These are phyloP conservation scores for Muntiacus reevesi DNA, from an alignment of 2,113 vertebrate species.

Conservation along the genomic window DNA sequence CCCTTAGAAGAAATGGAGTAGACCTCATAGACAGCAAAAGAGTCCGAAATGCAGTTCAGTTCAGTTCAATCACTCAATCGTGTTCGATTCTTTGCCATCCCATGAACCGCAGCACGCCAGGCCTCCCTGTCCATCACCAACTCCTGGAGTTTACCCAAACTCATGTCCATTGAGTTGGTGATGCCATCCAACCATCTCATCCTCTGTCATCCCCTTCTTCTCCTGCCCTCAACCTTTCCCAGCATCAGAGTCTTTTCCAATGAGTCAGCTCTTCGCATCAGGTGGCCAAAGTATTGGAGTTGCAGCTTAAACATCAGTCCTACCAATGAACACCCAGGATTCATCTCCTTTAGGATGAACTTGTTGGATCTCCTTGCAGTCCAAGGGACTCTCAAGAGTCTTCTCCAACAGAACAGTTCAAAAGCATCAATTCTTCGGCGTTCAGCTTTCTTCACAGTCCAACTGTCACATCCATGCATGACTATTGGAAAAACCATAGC, in stretches of 20 bases:
- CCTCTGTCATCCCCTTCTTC: neutral
- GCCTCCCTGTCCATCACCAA: neutral
- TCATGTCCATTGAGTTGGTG: neutral
- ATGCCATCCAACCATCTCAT: neutral
- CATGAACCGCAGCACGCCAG: neutral
- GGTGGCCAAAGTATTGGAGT: neutral
- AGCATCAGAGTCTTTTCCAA: neutral
- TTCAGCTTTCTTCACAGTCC: neutral
- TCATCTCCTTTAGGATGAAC: neutral
- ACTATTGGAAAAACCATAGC: neutral
- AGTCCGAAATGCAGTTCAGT: neutral
- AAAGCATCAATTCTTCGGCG: neutral
- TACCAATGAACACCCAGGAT: neutral
- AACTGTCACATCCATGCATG: neutral
- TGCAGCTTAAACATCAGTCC: neutral
- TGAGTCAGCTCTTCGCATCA: neutral
- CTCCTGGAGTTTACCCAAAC: neutral
- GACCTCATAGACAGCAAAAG: neutral
- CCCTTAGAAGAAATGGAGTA: neutral
- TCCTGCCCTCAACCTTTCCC: neutral
- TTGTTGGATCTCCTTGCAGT: neutral
- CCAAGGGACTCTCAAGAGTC: neutral
- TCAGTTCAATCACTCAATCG: neutral
- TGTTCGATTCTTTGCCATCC: rapidly evolving
- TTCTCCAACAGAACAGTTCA: neutral